phyloP scores from a whole-genome alignment of 2,113 vertebrate species.

The Oostethus manadensis region DNA sequence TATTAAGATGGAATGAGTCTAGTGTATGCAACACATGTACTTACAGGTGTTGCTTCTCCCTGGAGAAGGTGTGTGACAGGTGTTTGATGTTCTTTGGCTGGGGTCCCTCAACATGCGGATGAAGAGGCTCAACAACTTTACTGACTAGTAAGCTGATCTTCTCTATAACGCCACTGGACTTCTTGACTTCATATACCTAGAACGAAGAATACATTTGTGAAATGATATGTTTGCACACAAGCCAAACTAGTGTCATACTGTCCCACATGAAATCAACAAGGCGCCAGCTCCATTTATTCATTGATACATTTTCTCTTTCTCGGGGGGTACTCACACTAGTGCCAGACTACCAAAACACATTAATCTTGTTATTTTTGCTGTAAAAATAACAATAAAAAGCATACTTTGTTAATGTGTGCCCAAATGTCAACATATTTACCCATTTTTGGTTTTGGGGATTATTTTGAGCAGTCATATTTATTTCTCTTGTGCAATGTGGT shows the following conservation, averaged over 20 bases:
- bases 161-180: slow-evolving; percentile 78
- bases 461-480: no score
- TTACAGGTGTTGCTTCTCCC: slow-evolving; percentile 95
- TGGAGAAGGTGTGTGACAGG: slow-evolving; percentile 91
- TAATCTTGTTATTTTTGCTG: no score
- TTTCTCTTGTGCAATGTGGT: no score
- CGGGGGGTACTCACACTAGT: no score
- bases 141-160: slow-evolving; percentile 84
- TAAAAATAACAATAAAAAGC: no score
- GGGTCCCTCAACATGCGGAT: slow-evolving; percentile 85
- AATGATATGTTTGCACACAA: not conserved
- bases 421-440: no score
- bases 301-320: no score
- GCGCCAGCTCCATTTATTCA: no score
- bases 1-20: not conserved
- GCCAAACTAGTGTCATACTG: not conserved
- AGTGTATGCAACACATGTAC: slow-evolving; percentile 41
- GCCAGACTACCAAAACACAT: no score
- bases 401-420: no score
- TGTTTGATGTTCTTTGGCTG: slow-evolving; percentile 80
- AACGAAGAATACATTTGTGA: slow-evolving; percentile 1
- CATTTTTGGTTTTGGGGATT: no score
- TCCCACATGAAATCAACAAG: not conserved
- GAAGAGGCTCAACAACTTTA: slow-evolving; percentile 87
- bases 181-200: slow-evolving; percentile 88